These are phyloP conservation scores for Patiria miniata DNA, from an alignment of 35 echinoderm and acorn worm species.

Conservation along the genomic window DNA sequence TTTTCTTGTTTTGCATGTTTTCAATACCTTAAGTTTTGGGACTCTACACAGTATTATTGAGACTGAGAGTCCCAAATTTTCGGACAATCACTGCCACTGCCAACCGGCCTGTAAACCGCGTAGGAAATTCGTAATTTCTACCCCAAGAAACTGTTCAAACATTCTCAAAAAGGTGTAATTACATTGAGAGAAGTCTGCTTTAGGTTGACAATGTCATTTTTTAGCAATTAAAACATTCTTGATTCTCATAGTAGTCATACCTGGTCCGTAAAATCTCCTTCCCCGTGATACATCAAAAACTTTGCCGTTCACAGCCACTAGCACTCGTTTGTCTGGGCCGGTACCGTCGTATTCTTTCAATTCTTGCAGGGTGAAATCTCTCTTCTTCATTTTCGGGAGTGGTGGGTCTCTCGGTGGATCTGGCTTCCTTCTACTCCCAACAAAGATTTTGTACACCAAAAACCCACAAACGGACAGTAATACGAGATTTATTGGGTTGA, in stretches of 20 bases:
- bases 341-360: constrained; percentile 60
- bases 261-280: constrained; percentile 81
- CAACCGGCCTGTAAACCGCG: too few relatives aligned
- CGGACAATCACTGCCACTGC: too few relatives aligned
- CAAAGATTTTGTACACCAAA: constrained; percentile 79
- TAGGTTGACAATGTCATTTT: too few relatives aligned
- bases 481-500: constrained; percentile 75
- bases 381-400: constrained; percentile 74
- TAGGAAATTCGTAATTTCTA: too few relatives aligned
- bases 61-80: too few relatives aligned
- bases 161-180: not conserved
- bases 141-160: too few relatives aligned
- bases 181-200: too few relatives aligned
- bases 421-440: constrained; percentile 57
- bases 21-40: too few relatives aligned
- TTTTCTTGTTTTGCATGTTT: too few relatives aligned
- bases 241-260: constrained; percentile 39
- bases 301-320: constrained; percentile 84
- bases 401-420: constrained; percentile 62
- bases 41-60: too few relatives aligned
- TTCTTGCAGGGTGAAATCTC: constrained; percentile 78
- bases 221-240: too few relatives aligned
- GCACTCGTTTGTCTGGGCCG: constrained; percentile 51
- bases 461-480: constrained; percentile 74
- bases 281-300: constrained; percentile 86